Percentiles rank a stretch among this genome's conserved stretches.
Evolutionary conservation across 2,888 invertebrate species (phyloP).

Genomic region (Hypsopygia costalis): DNA sequence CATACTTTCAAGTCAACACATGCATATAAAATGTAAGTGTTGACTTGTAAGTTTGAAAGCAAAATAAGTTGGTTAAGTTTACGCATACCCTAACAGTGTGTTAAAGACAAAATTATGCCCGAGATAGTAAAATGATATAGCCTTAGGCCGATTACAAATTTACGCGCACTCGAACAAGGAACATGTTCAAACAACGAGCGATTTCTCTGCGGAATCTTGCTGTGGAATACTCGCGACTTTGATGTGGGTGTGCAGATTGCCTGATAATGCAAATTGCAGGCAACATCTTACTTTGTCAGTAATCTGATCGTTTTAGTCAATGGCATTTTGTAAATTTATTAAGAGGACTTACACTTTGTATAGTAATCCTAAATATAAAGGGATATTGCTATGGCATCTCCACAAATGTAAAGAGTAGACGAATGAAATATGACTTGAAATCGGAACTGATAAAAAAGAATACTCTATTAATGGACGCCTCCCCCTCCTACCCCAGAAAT

Average conservation of each 20-base stretch:
- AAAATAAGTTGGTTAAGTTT: background rate
- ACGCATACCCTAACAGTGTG: constrained; percentile 31
- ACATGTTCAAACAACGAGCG: constrained; percentile 16
- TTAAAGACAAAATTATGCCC: constrained; percentile 52
- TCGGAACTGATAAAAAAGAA: no score
- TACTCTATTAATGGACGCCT: no score
- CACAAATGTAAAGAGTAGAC: no score
- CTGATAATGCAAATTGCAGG: background rate
- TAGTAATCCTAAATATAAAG: no score
- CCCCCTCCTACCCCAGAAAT: no score
- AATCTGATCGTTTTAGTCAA: background rate
- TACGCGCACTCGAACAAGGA: constrained; percentile 20
- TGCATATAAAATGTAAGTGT: no score
- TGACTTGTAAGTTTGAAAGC: no score
- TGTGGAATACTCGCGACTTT: constrained; percentile 5
- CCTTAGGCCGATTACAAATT: constrained; percentile 46
- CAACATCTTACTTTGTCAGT: background rate
- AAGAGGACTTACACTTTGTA: no score
- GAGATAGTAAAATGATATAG: constrained; percentile 55
- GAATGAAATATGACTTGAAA: no score
- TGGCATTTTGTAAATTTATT: no score
- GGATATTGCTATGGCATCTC: no score
- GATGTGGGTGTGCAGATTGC: constrained; percentile 2
- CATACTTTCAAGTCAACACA: no score
- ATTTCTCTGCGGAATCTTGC: constrained; percentile 18